These are phyloP conservation scores for Spodoptera frugiperda DNA, from an alignment of 1,140 invertebrate genomes.

Conservation along the genomic window DNA sequence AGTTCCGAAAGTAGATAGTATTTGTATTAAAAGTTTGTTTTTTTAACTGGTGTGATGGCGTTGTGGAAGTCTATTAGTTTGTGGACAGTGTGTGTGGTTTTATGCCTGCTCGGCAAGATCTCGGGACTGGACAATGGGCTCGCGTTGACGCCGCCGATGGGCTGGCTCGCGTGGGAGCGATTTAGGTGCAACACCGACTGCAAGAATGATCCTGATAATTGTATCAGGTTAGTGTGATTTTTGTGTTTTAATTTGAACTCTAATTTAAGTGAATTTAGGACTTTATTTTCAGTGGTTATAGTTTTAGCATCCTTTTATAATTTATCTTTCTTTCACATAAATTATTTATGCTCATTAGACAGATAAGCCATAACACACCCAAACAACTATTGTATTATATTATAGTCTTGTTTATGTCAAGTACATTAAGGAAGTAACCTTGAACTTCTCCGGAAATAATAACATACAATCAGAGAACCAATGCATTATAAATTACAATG, in stretches of 20 bases:
- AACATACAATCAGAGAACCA: not conserved
- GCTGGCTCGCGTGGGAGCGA: slow-evolving; percentile 97
- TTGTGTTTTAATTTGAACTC: not conserved
- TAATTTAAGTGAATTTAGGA: no score
- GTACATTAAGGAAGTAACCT: not conserved
- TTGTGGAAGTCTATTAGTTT: slow-evolving; percentile 64
- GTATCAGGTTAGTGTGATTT: slow-evolving; percentile 91
- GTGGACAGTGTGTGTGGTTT: slow-evolving; percentile 71
- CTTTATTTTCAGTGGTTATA: no score
- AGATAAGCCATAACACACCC: no score
- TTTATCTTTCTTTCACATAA: no score
- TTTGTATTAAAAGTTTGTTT: slow-evolving; percentile 32
- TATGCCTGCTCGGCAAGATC: slow-evolving; percentile 73
- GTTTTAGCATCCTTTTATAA: no score
- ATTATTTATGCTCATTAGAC: no score
- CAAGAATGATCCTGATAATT: slow-evolving; percentile 96
- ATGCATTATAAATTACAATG: not conserved
- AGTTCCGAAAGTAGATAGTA: slow-evolving; percentile 58
- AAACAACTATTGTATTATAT: no score
- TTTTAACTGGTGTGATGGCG: slow-evolving; percentile 62
- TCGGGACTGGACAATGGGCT: slow-evolving; percentile 92
- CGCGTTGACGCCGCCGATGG: slow-evolving; percentile 94
- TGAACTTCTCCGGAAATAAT: slow-evolving; percentile 6
- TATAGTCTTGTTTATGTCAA: not conserved
- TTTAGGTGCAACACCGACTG: slow-evolving; percentile 98